Evolutionary conservation across 2,113 vertebrate genomes (phyloP), one percentile per base, ranked within the genome.

Genomic region (Acanthochromis polyacanthus): DNA sequence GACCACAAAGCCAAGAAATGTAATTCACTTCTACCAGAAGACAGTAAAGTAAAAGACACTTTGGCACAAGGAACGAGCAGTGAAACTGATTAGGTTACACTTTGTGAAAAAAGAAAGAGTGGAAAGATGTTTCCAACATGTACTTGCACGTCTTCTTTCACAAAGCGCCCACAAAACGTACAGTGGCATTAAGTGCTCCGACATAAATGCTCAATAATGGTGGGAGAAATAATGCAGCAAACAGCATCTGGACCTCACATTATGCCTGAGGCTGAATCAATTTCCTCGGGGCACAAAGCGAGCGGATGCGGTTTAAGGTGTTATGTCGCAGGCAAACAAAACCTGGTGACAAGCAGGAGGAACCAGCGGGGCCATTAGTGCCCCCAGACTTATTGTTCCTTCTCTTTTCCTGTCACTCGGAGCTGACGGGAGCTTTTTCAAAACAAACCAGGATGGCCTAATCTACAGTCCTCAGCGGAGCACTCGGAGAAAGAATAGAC

Each of bases 301-400:
- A 82, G 68, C 67, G 55, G 71, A 87, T 20, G 74, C 16, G 23
- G 56, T 75, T 67, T 38, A 46, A 83, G 57, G 80, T 79, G 77
- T 82, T 80, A 45, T 20, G 60, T 69, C 22, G 43, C 67, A 28
- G 17, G 20, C 69, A 71, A 82, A 89, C 84, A 91, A 92, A 90
- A 88, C 72, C 80, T 86, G 86, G 80, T 89, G 92, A 92, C 83
- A 81, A 71, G 67, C 68, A 11, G 36, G 77, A 76, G 78, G 79
- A 87, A 84, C 75, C 67, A 6, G 20, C 36, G 7, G 81, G 57
- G 60, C 78, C 69, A 81, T 87, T 85, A 81, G 43, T 40, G 60
- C 32, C 71, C 53, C 46, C 59, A 57, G 79, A 76, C 81, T 53
- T 72, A 86, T 83, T 84, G 86, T 88, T 78, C 75, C 14, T n/a